These are phyloP conservation scores for Pegea sp. DNA, from an alignment of 23 tunicate genomes.

Conservation along the genomic window DNA sequence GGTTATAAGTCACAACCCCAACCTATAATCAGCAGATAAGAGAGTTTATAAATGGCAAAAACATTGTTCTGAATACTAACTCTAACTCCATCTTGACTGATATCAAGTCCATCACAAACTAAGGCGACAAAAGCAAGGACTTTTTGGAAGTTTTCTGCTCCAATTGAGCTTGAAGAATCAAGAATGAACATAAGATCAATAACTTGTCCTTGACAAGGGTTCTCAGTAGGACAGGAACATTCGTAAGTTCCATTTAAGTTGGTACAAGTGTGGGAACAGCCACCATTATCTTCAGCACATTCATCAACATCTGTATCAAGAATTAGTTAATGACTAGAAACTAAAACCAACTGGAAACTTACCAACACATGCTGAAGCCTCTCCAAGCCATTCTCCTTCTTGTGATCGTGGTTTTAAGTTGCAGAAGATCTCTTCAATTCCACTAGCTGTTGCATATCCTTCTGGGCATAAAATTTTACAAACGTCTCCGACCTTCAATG, in stretches of 20 bases:
- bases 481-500: slow-evolving; percentile 34
- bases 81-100: slow-evolving; percentile 40
- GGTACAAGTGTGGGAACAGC: slow-evolving; percentile 80
- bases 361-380: slow-evolving; percentile 68
- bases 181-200: slow-evolving; percentile 73
- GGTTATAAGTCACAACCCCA: slow-evolving; percentile 64
- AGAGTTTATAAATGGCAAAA: no score
- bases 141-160: slow-evolving; percentile 34
- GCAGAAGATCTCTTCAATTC: slow-evolving; percentile 38
- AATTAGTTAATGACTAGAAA: no score
- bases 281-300: slow-evolving; percentile 79
- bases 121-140: slow-evolving; percentile 27
- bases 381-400: slow-evolving; percentile 72
- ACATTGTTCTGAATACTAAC: slow-evolving; percentile 13
- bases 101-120: slow-evolving; percentile 7
- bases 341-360: no score
- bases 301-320: slow-evolving; percentile 66
- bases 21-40: slow-evolving; percentile 16
- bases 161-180: slow-evolving; percentile 74
- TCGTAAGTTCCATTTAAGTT: slow-evolving; percentile 63
- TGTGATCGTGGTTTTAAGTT: slow-evolving; percentile 32
- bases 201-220: slow-evolving; percentile 30
- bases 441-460: slow-evolving; percentile 38
- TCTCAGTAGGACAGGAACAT: slow-evolving; percentile 40
- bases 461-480: slow-evolving; percentile 49